A percentile compares a stretch with the other conserved stretches of the same genome.
phyloP scores from a whole-genome alignment of 2,888 invertebrate genomes.

The Ectropis crepuscularia region DNA sequence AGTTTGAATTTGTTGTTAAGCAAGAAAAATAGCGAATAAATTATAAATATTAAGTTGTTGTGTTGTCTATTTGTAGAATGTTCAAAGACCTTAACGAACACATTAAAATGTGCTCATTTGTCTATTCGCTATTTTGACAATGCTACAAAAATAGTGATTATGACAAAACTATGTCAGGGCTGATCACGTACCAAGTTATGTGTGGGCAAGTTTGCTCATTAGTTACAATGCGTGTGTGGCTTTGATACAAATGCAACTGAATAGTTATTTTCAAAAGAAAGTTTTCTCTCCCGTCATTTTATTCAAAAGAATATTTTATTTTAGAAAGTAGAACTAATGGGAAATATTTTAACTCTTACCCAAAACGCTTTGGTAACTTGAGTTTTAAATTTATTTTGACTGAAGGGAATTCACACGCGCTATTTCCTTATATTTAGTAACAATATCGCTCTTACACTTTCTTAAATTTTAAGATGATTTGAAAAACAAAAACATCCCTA shows the following conservation, averaged over 20 bases:
- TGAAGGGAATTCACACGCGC: too few relatives aligned
- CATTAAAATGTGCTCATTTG: constrained; percentile 13
- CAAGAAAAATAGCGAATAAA: too few relatives aligned
- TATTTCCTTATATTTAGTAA: too few relatives aligned
- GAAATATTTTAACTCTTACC: too few relatives aligned
- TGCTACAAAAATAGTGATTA: constrained; percentile 37
- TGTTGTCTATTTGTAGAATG: background rate
- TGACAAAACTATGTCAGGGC: constrained; percentile 48
- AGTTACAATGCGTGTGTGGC: constrained; percentile 17
- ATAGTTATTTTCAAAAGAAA: background rate
- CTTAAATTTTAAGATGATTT: too few relatives aligned
- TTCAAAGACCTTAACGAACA: constrained; percentile 14
- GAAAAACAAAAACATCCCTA: too few relatives aligned
- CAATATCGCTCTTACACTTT: too few relatives aligned
- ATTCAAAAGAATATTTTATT: too few relatives aligned
- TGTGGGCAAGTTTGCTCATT: constrained; percentile 16
- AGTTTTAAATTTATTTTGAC: too few relatives aligned
- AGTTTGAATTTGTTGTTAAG: too few relatives aligned
- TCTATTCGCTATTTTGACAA: constrained; percentile 34
- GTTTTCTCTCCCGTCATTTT: background rate
- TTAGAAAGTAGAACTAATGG: too few relatives aligned
- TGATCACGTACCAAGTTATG: constrained; percentile 38
- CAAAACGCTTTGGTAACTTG: too few relatives aligned
- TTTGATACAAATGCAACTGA: background rate
- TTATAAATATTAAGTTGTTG: background rate